Evolutionary conservation across 2,797 vertebrate species (phyloP), one percentile per base, ranked within the genome.

Genomic region (Hafferia zeledoni): DNA sequence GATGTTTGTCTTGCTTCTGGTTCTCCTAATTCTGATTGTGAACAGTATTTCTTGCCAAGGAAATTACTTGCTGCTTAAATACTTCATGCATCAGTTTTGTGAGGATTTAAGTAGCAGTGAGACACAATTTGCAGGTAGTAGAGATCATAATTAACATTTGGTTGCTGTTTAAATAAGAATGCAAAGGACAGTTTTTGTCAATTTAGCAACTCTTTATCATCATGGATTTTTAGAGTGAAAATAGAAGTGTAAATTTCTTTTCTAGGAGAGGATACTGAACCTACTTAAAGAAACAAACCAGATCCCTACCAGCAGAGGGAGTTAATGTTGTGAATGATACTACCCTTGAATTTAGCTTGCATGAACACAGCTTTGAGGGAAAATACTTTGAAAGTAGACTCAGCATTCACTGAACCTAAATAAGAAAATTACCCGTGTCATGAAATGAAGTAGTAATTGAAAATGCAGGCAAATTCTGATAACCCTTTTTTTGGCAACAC

Each of bases 261-360:
- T 71, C 24, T 7, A 9, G 53, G 53, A 64, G 31, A 71, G 43
- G 33, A 39, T 56, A 13, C n/a, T n/a, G 43, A 64, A 13, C 13
- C 4, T 55, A 5, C 30, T 87, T 50, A 11, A 30, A 71, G 28
- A 13, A 31, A 44, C 69, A 81, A 39, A 46, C n/a, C 19, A 65
- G 28, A 8, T 96, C 86, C 70, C 44, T 93, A 24, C 95, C 95
- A 95, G 89, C 72, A 96, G 95, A 91, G 93, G 96, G 94, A 88
- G 94, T 64, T 72, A 17, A 61, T 31, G 70, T 18, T 90, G 61
- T 33, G 1, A 91, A 43, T 75, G 53, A 65, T 72, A 60, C 13
- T 65, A 15, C 13, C 13, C 61, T 70, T 70, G 41, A n/a, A 24
- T 12, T 78, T 20, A 12, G 27, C 27, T 91, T 85, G 39, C 6